Percentiles rank a stretch among this genome's conserved stretches.
These are phyloP conservation scores for Okamejei kenojei DNA, from an alignment of 2,797 vertebrate genomes.

Conservation along the genomic window DNA sequence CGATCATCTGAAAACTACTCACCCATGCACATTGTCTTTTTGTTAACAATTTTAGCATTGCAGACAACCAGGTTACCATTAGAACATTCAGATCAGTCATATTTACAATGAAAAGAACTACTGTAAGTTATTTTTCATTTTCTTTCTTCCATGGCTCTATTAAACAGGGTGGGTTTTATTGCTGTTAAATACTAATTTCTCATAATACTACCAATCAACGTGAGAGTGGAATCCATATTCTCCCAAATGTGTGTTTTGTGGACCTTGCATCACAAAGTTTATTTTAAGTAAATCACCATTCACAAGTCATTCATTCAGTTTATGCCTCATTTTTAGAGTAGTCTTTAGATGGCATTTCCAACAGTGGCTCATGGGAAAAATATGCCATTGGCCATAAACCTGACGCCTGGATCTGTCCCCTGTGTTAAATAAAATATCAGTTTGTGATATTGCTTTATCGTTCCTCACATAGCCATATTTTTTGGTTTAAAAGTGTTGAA, in stretches of 20 bases:
- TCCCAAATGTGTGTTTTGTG: not conserved
- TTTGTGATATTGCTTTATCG: not conserved
- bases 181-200: not conserved
- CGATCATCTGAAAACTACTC: not conserved
- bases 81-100: not conserved
- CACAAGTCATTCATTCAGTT: conserved; percentile 28
- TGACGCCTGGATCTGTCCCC: not conserved
- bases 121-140: not conserved
- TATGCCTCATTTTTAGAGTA: not conserved
- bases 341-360: not conserved
- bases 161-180: not conserved
- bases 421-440: conserved; percentile 9
- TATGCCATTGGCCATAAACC: not conserved
- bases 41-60: not conserved
- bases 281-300: conserved; percentile 18
- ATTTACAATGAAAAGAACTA: not conserved
- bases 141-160: not conserved
- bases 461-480: not conserved
- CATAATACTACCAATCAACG: not conserved
- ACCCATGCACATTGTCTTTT: not conserved
- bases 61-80: not conserved
- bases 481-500: conserved; percentile 25
- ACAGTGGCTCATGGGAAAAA: not conserved
- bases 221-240: not conserved
- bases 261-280: not conserved